phyloP scores from a whole-genome alignment of 1,140 invertebrate species.

The Ephestia elutella region DNA sequence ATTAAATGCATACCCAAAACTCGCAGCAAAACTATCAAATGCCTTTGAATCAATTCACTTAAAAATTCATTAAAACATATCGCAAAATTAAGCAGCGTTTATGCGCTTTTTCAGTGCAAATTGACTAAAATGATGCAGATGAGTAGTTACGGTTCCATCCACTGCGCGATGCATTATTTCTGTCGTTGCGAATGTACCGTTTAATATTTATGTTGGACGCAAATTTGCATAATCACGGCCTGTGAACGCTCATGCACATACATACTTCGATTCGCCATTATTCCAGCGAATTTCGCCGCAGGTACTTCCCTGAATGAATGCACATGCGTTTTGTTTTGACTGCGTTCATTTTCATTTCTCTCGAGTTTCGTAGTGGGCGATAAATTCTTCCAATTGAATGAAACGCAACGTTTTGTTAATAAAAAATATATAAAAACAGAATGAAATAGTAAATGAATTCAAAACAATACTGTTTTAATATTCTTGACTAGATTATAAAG shows the following conservation, averaged over 20 bases:
- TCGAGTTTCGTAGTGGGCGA: conserved; percentile 12
- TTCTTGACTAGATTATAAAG: too few species aligned
- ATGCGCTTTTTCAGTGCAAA: not conserved
- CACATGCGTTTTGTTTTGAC: conserved; percentile 13
- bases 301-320: conserved; percentile 23
- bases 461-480: too few species aligned
- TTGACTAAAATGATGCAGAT: conserved; percentile 9
- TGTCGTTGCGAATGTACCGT: conserved; percentile 64
- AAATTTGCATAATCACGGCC: conserved; percentile 71
- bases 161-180: conserved; percentile 63
- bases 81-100: not conserved
- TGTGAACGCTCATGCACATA: conserved; percentile 45
- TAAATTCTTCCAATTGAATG: conserved; percentile 1
- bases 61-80: not conserved
- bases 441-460: not conserved
- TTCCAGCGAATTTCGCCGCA: conserved; percentile 40
- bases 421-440: not conserved
- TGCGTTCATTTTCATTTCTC: conserved; percentile 15
- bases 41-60: not conserved
- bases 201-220: conserved; percentile 70
- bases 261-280: conserved; percentile 37
- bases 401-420: not conserved
- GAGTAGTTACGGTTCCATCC: conserved; percentile 43
- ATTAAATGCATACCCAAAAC: too few species aligned
- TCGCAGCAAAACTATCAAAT: too few species aligned